Conservation (phyloP, 2,888 invertebrate genomes). For the Brachyopa scutellaris region DNA sequence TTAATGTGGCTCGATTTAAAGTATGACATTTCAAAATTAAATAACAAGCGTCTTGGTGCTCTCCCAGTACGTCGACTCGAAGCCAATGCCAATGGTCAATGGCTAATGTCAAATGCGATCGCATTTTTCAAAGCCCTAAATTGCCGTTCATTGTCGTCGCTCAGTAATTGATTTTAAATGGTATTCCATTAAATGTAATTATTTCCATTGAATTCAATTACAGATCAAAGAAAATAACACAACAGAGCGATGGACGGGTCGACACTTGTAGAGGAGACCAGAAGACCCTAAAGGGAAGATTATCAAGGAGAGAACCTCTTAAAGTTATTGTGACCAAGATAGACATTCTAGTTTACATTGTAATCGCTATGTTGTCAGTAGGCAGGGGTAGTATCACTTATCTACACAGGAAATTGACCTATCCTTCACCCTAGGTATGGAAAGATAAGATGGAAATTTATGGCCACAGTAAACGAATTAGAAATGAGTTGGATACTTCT, state of each 20-base stretch:
- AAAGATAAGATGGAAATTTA: too few relatives aligned
- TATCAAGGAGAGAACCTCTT: not conserved
- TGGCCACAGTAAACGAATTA: too few relatives aligned
- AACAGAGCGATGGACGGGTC: not conserved
- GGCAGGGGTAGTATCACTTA: not conserved
- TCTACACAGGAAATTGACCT: not conserved
- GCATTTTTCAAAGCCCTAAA: constrained; percentile 34
- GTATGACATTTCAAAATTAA: constrained; percentile 44
- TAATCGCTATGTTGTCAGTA: not conserved
- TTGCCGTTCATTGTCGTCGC: constrained; percentile 49
- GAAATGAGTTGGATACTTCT: too few relatives aligned
- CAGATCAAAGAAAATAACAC: constrained; percentile 17
- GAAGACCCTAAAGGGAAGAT: not conserved
- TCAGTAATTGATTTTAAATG: constrained; percentile 66
- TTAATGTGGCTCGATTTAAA: constrained; percentile 44
- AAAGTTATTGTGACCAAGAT: not conserved
- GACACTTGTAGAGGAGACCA: not conserved
- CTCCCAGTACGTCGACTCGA: too few relatives aligned
- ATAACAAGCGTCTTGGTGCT: not conserved
- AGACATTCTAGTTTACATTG: not conserved
- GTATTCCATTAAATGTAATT: constrained; percentile 64
- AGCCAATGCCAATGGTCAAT: too few relatives aligned
- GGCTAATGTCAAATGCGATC: constrained; percentile 12
- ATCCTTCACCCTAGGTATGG: constrained; percentile 9
- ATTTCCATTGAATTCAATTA: constrained; percentile 59